Percentiles rank a stretch among this genome's conserved stretches.
Evolutionary conservation across 2,113 vertebrate species (phyloP).

Genomic region (Lepisosteus osseus): DNA sequence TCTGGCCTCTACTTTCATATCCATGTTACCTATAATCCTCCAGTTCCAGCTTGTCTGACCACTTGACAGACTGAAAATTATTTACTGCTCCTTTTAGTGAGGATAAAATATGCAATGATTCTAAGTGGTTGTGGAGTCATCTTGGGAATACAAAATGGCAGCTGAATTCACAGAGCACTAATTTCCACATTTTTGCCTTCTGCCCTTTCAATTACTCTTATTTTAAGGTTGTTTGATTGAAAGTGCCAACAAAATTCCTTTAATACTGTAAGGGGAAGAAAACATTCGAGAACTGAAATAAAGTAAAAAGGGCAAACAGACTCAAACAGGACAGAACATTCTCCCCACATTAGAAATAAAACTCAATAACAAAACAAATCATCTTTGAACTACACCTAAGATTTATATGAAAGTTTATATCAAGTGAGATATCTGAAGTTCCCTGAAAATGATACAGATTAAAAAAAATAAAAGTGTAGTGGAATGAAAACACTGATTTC

Average conservation of each 20-base stretch:
- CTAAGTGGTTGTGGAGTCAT: slow-evolving; percentile 51
- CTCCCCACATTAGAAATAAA: no score
- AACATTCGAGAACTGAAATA: not conserved
- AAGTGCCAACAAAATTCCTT: slow-evolving; percentile 9
- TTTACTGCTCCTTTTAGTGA: slow-evolving; percentile 55
- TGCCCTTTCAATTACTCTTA: slow-evolving; percentile 30
- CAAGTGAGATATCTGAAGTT: no score
- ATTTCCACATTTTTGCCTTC: slow-evolving; percentile 40
- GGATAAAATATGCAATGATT: slow-evolving; percentile 48
- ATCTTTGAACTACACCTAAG: no score
- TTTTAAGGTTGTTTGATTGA: slow-evolving; percentile 10
- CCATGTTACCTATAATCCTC: slow-evolving; percentile 67
- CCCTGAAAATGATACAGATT: slow-evolving; percentile 17
- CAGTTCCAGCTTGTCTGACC: slow-evolving; percentile 72
- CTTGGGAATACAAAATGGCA: slow-evolving; percentile 52
- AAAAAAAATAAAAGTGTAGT: slow-evolving; percentile 14
- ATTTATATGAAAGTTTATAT: no score
- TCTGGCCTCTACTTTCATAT: slow-evolving; percentile 49
- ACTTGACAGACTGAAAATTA: slow-evolving; percentile 63
- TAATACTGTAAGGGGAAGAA: slow-evolving; percentile 11
- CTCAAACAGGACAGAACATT: no score
- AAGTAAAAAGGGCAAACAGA: no score
- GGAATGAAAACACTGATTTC: not conserved
- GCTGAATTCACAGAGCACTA: slow-evolving; percentile 27
- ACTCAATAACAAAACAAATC: no score